phyloP scores from a whole-genome alignment of 2,888 invertebrate genomes.

The Brenthis hecate region DNA sequence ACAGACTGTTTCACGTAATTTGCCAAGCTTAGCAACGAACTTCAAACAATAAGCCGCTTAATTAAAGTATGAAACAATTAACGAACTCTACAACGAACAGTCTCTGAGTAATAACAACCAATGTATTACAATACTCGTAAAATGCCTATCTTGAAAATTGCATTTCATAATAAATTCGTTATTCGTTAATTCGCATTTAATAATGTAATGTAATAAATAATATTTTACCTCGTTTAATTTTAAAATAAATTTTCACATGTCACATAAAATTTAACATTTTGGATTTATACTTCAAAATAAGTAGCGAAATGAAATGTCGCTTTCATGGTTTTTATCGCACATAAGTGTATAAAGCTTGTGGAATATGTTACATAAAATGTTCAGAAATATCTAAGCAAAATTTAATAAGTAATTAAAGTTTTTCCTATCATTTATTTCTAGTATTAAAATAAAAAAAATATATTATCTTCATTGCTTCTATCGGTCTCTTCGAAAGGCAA shows the following conservation, averaged over 20 bases:
- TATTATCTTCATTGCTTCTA: conserved; percentile 22
- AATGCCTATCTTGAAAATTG: not conserved
- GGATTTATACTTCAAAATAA: conserved; percentile 1
- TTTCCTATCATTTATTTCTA: not conserved
- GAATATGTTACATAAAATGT: not conserved
- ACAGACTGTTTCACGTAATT: not conserved
- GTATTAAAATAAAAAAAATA: conserved; percentile 10
- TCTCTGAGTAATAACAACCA: not conserved
- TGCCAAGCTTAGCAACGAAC: not conserved
- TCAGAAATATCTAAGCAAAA: not conserved
- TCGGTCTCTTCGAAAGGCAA: conserved; percentile 15
- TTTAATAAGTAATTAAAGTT: conserved; percentile 5
- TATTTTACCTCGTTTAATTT: not conserved
- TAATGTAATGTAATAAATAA: not conserved
- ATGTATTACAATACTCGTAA: not conserved
- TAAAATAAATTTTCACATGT: conserved; percentile 1
- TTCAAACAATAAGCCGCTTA: conserved; percentile 12
- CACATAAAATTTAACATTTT: conserved; percentile 10
- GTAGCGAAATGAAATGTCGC: conserved; percentile 13
- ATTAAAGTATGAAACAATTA: conserved; percentile 7
- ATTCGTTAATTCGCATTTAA: too few species aligned
- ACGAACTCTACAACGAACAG: conserved; percentile 3
- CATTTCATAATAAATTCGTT: too few species aligned
- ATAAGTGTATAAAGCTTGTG: conserved; percentile 9
- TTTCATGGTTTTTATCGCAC: conserved; percentile 8